A percentile compares a stretch with the other conserved stretches of the same genome.
Conservation (phyloP, 2,113 vertebrate genomes). For the Epinephelus fuscoguttatus region DNA sequence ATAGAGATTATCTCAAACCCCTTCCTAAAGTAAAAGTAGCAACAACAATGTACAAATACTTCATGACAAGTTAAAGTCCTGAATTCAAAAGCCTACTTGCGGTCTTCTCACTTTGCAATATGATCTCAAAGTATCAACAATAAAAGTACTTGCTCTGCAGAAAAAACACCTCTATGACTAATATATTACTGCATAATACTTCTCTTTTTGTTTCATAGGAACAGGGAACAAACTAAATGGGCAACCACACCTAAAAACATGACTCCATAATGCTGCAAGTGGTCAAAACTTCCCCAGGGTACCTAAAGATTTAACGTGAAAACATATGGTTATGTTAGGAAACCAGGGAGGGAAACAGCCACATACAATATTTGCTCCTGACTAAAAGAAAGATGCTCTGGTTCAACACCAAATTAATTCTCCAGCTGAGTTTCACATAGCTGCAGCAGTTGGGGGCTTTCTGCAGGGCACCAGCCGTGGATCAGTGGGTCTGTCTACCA, state of each 20-base stretch:
- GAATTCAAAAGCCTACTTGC: not conserved
- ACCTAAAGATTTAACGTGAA: not conserved
- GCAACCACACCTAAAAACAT: not conserved
- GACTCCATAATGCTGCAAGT: not conserved
- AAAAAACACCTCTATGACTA: not conserved
- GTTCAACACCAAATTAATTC: slow-evolving; percentile 26
- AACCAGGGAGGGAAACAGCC: not conserved
- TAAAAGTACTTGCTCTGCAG: too few relatives aligned
- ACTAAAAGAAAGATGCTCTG: slow-evolving; percentile 14
- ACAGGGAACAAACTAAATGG: not conserved
- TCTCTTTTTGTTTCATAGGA: not conserved
- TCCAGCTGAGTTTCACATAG: not conserved
- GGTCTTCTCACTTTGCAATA: too few relatives aligned
- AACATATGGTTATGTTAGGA: not conserved
- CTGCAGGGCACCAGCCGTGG: slow-evolving; percentile 6
- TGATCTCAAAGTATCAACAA: too few relatives aligned
- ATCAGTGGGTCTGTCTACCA: not conserved
- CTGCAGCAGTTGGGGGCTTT: slow-evolving; percentile 10
- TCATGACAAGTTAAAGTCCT: not conserved
- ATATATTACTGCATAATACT: not conserved
- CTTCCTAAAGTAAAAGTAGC: not conserved
- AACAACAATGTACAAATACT: not conserved
- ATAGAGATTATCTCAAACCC: not conserved
- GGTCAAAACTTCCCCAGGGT: not conserved
- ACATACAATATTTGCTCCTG: not conserved